Percentiles rank a stretch among this genome's conserved stretches.
Evolutionary conservation across 1,140 invertebrate genomes (phyloP).

Genomic region (Rhynchophorus ferrugineus): DNA sequence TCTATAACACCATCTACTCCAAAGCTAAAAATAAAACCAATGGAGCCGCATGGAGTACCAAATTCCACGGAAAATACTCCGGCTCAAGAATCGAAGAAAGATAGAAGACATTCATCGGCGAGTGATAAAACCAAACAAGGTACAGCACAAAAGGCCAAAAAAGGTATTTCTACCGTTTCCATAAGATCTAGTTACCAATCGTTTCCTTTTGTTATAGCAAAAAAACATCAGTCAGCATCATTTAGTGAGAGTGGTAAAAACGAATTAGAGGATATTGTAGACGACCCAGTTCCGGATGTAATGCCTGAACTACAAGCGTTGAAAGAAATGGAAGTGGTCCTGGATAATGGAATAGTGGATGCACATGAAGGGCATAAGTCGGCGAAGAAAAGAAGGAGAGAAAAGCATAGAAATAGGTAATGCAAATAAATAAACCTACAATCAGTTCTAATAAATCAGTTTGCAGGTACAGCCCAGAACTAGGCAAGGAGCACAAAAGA

Average conservation of each 20-base stretch:
- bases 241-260: too few relatives aligned
- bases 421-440: background rate
- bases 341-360: conserved; percentile 22
- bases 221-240: background rate
- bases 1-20: conserved; percentile 42
- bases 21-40: conserved; percentile 52
- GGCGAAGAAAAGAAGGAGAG: conserved; percentile 56
- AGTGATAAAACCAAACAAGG: conserved; percentile 7
- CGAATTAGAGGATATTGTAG: too few relatives aligned
- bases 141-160: background rate
- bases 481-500: conserved; percentile 58
- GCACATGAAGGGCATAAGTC: conserved; percentile 30
- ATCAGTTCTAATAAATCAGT: background rate
- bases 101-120: conserved; percentile 7
- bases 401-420: conserved; percentile 58
- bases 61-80: background rate
- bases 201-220: background rate
- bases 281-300: too few relatives aligned
- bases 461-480: conserved; percentile 51
- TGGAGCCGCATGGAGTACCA: conserved; percentile 33
- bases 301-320: too few relatives aligned
- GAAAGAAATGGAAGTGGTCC: conserved; percentile 23
- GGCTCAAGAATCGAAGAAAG: conserved; percentile 2
- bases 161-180: conserved; percentile 1
- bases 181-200: background rate